Evolutionary conservation across 2,113 vertebrate species (phyloP), one percentile per base, ranked within the genome.

Genomic region (Bucco capensis): DNA sequence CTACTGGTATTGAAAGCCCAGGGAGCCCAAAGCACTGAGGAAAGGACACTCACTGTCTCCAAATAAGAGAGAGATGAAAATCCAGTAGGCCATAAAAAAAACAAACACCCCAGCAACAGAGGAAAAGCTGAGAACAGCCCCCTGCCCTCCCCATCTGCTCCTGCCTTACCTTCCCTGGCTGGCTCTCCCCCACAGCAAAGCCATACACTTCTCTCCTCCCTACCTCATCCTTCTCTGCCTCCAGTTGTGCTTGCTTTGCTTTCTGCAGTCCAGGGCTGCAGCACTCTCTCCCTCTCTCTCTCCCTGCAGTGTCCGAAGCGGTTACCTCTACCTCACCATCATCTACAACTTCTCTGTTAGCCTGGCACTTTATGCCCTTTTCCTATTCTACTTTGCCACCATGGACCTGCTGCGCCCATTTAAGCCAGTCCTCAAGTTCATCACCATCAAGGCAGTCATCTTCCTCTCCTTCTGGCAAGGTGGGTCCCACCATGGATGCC

Each of bases 391-490:
- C 97, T 98, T 98, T 0, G 98, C 99, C 77, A 99, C 99, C 80
- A 98, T 96, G 88, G 99, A 99, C 84, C 98, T 99, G 69, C 97
- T 99, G 70, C 96, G 96, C n/a, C 98, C 99, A 0, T 99, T 98
- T 8, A 97, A 99, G 69, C 99, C 99, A 0, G 97, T 99, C 53
- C 98, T 99, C 65, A 99, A 99, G 96, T 99, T 99, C 93, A 98
- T 99, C 95, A 99, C 99, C 42, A 99, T 99, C 95, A 99, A 99
- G 93, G 99, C 99, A 0, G 97, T 99, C 95, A 99, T 99, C 93
- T 99, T 99, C 96, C 97, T 99, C 51, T 99, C 99, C 24, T 99
- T 99, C 97, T 99, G 99, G 99, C 99, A 99, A 98, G 99, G 99
- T 98, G 62, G 11, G 97, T 94, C n/a, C 67, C 73, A 46, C 27